Percentiles rank a stretch among this genome's conserved stretches.
phyloP scores from a whole-genome alignment of 2,888 invertebrate species.

The Limulus polyphemus region DNA sequence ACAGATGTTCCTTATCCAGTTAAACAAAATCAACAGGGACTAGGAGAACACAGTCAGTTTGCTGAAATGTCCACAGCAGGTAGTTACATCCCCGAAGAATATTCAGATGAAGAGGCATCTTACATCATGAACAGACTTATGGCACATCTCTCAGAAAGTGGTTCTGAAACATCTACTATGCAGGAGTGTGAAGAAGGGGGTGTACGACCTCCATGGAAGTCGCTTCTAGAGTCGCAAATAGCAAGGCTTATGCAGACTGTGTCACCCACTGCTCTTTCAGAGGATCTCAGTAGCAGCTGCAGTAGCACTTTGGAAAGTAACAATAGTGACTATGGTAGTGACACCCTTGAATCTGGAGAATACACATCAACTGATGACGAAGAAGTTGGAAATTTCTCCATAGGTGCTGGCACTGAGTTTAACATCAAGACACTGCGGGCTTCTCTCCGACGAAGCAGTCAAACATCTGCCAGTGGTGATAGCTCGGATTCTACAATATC shows the following conservation, averaged over 20 bases:
- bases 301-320: slow-evolving; percentile 20
- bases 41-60: too few relatives aligned
- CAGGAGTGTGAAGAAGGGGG: slow-evolving; percentile 9
- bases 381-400: slow-evolving; percentile 3
- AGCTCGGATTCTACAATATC: slow-evolving; percentile 34
- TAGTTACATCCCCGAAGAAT: slow-evolving; percentile 5
- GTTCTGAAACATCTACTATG: slow-evolving; percentile 10
- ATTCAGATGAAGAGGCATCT: slow-evolving; percentile 13
- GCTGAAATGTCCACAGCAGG: slow-evolving; percentile 1
- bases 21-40: too few relatives aligned
- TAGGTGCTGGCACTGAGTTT: slow-evolving; percentile 9
- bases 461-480: background rate
- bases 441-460: background rate
- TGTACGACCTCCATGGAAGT: background rate
- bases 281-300: slow-evolving; percentile 20
- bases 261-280: slow-evolving; percentile 22
- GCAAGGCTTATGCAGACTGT: slow-evolving; percentile 25
- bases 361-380: slow-evolving; percentile 21
- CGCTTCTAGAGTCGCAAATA: slow-evolving; percentile 24
- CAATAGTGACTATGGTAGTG: slow-evolving; percentile 27
- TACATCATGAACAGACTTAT: slow-evolving; percentile 18
- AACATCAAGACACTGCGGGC: slow-evolving; percentile 3
- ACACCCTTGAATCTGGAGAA: slow-evolving; percentile 25
- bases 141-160: slow-evolving; percentile 11
- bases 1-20: too few relatives aligned